Base-by-base conservation (phyloP, 1,140 invertebrate genomes). In the Capitella teleta region DNA sequence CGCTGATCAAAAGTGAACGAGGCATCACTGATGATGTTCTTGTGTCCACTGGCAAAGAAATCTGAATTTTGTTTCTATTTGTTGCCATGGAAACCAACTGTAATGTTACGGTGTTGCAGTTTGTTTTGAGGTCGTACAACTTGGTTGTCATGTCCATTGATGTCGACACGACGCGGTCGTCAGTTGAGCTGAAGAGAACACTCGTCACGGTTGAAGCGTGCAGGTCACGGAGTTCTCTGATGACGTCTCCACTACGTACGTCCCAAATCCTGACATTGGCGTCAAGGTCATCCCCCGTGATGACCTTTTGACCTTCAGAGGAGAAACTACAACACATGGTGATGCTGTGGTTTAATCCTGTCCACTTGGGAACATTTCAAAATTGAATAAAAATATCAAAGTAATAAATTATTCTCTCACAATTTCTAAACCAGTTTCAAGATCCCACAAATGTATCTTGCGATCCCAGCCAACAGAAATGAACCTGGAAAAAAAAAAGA, bases 131-230 rank as follows among this genome's bases (percentile, higher is more conserved):
- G 50, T 72, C 70, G 49, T 55, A 71, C 50, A 70, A 66, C 53
- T 67, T 68, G 2, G 65, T 58, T 19, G 63, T 57, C 46, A 56
- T 59, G 53, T 72, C 70, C 61, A 67, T 69, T 19, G 70, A 72
- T 12, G 68, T 68, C 28, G 68, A 69, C 10, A 69, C 58, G 12
- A 72, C 52, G 51, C 66, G 61, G 34, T 64, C 63, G 58, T 68
- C 61, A 14, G 53, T 46, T 14, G 62, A 60, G 3, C 62, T 54
- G 57, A 72, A 72, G 24, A 56, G 52, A 32, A 59, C 59, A 28
- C 57, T 63, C 12, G 70, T 70, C 3, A 71, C 55, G 3, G 63
- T 61, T 43, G 63, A 67, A 10, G 52, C 52, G 51, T 72, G 68
- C 5, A 62, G 5, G 18, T 32, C 43, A 46, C 16, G 3, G 5